A percentile compares a stretch with the other conserved stretches of the same genome.
These are phyloP conservation scores for Synanthedon tipuliformis DNA, from an alignment of 2,888 invertebrate species.

Conservation along the genomic window DNA sequence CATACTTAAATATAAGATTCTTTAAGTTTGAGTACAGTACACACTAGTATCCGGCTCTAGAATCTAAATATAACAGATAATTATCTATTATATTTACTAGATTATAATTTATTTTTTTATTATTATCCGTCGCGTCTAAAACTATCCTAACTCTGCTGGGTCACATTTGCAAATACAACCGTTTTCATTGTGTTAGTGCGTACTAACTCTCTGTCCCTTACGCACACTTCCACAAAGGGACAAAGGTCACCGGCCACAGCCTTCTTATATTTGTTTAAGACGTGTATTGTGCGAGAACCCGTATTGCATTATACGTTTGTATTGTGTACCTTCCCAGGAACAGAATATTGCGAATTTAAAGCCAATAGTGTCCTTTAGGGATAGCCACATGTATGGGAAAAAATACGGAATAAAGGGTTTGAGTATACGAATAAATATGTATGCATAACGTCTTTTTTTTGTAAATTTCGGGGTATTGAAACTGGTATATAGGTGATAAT, in stretches of 20 bases:
- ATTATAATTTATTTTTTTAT: neutral
- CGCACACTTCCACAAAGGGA: conserved; percentile 50
- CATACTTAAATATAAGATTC: too few relatives aligned
- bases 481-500: too few relatives aligned
- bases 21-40: too few relatives aligned
- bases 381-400: too few relatives aligned
- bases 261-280: conserved; percentile 70
- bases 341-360: neutral
- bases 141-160: conserved; percentile 24
- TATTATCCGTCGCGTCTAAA: conserved; percentile 6
- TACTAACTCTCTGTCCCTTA: conserved; percentile 51
- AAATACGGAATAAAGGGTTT: too few relatives aligned
- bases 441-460: too few relatives aligned
- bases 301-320: conserved; percentile 26
- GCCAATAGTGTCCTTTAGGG: neutral
- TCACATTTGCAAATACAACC: conserved; percentile 64
- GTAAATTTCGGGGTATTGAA: too few relatives aligned
- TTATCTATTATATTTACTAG: neutral
- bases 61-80: too few relatives aligned
- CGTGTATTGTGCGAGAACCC: conserved; percentile 55
- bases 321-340: neutral
- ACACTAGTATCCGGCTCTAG: too few relatives aligned
- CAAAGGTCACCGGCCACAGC: conserved; percentile 65
- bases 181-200: conserved; percentile 38
- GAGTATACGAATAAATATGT: too few relatives aligned